phyloP scores from a whole-genome alignment of 1,140 invertebrate species.

The Cylas formicarius region DNA sequence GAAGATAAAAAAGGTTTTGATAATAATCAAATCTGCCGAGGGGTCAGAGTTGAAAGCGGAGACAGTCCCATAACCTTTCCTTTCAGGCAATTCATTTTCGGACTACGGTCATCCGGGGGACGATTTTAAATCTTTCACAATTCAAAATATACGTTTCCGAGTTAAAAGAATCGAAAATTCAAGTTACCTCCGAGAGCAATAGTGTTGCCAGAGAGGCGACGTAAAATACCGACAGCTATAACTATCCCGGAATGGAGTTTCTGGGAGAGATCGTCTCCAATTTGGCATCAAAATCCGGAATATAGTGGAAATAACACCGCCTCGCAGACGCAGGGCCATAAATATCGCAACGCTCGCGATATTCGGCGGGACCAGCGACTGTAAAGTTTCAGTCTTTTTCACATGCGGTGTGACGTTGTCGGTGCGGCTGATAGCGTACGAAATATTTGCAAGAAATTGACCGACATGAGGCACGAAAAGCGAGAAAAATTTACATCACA shows the following conservation, averaged over 20 bases:
- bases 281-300: slow-evolving; percentile 41
- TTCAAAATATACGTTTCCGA: not conserved
- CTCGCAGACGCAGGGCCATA: slow-evolving; percentile 26
- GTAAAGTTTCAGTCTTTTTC: no score
- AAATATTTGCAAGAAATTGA: no score
- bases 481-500: no score
- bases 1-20: no score
- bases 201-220: slow-evolving; percentile 31
- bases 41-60: not conserved
- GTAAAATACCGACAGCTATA: slow-evolving; percentile 37
- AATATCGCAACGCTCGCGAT: slow-evolving; percentile 21
- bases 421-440: no score
- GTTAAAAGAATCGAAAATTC: slow-evolving; percentile 2
- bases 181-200: not conserved
- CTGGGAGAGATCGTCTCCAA: slow-evolving; percentile 40
- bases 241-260: slow-evolving; percentile 38
- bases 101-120: no score
- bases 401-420: no score
- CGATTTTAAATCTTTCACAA: no score
- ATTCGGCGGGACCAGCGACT: no score
- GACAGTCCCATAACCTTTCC: not conserved
- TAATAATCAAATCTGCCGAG: no score
- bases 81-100: no score
- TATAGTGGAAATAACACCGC: slow-evolving; percentile 38
- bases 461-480: no score